These are phyloP conservation scores for Distichodus sexfasciatus DNA, from an alignment of 2,797 vertebrate genomes.

Conservation along the genomic window DNA sequence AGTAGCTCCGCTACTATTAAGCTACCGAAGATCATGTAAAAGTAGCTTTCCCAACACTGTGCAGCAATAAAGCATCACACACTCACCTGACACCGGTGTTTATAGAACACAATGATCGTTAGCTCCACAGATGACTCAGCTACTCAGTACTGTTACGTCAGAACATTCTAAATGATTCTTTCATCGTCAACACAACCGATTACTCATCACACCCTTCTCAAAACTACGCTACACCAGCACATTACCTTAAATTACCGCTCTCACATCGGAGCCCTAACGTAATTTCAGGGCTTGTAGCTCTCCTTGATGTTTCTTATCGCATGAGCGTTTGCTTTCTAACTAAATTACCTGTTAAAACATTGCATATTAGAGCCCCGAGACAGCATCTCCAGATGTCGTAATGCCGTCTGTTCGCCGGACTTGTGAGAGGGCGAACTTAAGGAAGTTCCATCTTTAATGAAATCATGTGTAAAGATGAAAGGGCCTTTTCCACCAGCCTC, in stretches of 20 bases:
- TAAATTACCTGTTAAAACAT: neutral
- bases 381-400: constrained; percentile 45
- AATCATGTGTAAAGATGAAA: constrained; percentile 69
- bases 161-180: neutral
- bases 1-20: too few species aligned
- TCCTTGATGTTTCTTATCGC: constrained; percentile 10
- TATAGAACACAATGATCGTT: too few species aligned
- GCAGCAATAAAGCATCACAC: too few species aligned
- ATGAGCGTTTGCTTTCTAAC: constrained; percentile 2
- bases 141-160: neutral
- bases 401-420: constrained; percentile 22
- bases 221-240: neutral
- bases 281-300: constrained; percentile 5
- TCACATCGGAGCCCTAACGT: neutral
- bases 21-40: too few species aligned
- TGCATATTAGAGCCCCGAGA: constrained; percentile 27
- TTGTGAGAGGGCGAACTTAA: constrained; percentile 33
- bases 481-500: constrained; percentile 42
- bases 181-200: neutral
- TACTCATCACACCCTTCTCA: neutral
- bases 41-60: too few species aligned
- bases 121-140: too few species aligned
- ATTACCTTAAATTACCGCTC: neutral
- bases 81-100: too few species aligned
- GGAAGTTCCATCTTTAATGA: constrained; percentile 58